Evolutionary conservation across 2,797 vertebrate species (phyloP).

Genomic region (Phataginus tricuspis): DNA sequence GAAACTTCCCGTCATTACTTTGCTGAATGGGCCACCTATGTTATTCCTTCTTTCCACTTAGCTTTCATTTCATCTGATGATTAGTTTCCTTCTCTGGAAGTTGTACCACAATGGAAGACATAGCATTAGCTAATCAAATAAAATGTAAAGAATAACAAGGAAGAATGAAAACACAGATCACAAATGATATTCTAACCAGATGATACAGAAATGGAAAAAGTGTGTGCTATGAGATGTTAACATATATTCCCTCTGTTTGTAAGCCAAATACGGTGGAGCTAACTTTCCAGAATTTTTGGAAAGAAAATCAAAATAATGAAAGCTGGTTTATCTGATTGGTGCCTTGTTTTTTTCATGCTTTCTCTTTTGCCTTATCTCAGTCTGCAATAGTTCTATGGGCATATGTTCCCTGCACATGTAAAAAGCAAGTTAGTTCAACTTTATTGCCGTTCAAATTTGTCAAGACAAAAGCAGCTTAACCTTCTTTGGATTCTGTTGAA

Average conservation of each 20-base stretch:
- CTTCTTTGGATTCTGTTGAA: neutral
- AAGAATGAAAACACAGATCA: conserved; percentile 40
- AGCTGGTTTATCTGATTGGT: conserved; percentile 45
- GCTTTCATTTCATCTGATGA: conserved; percentile 53
- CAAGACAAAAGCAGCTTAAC: conserved; percentile 32
- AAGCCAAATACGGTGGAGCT: neutral
- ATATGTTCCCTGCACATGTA: neutral
- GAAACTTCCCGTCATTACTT: conserved; percentile 14
- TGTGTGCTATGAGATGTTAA: neutral
- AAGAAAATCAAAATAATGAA: conserved; percentile 50
- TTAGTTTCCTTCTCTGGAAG: conserved; percentile 48
- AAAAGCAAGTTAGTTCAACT: conserved; percentile 39
- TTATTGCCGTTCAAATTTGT: neutral
- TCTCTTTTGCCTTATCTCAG: neutral
- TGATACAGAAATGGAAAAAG: conserved; percentile 40
- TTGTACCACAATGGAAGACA: conserved; percentile 41
- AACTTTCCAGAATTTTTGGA: conserved; percentile 52
- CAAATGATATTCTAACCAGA: conserved; percentile 33
- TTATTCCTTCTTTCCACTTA: conserved; percentile 37
- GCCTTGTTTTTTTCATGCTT: neutral
- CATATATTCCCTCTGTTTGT: conserved; percentile 59
- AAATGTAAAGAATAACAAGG: conserved; percentile 58
- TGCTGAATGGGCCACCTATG: neutral
- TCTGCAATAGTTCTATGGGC: neutral
- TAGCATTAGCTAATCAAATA: conserved; percentile 14